These are phyloP conservation scores for Nanorana parkeri DNA, from an alignment of 2,113 vertebrate species.

Conservation along the genomic window DNA sequence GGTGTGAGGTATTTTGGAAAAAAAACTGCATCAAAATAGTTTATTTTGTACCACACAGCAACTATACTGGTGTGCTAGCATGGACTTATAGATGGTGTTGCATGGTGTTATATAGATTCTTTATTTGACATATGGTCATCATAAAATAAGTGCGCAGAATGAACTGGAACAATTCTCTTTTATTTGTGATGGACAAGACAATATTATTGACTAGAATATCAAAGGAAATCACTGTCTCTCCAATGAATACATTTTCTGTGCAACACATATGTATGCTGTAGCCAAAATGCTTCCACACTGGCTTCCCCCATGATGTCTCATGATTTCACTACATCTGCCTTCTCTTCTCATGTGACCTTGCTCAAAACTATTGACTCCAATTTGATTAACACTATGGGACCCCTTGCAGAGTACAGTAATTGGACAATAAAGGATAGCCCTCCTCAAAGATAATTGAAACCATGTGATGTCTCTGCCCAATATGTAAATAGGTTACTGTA, in stretches of 20 bases:
- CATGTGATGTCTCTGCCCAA: slow-evolving; percentile 30
- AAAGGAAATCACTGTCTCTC: neutral
- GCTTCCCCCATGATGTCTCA: slow-evolving; percentile 4
- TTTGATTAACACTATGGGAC: slow-evolving; percentile 35
- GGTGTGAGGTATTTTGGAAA: too few species aligned
- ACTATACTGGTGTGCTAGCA: too few species aligned
- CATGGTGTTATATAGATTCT: too few species aligned
- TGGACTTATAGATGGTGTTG: too few species aligned
- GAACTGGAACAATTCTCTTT: neutral
- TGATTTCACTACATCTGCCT: slow-evolving; percentile 48
- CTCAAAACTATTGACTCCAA: slow-evolving; percentile 37
- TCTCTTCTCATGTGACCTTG: slow-evolving; percentile 39
- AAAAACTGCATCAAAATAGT: too few species aligned
- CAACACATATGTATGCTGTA: slow-evolving; percentile 20
- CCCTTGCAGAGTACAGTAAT: slow-evolving; percentile 44
- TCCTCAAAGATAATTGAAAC: slow-evolving; percentile 42
- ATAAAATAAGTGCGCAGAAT: neutral
- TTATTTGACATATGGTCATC: neutral
- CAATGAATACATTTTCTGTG: slow-evolving; percentile 12
- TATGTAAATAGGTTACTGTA: slow-evolving; percentile 2
- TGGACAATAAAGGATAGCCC: slow-evolving; percentile 13
- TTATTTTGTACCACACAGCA: too few species aligned
- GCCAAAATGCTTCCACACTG: slow-evolving; percentile 14
- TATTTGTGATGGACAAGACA: neutral
- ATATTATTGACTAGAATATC: neutral